Conservation (phyloP, 2,113 vertebrate genomes). For the Hemichromis elongatus region DNA sequence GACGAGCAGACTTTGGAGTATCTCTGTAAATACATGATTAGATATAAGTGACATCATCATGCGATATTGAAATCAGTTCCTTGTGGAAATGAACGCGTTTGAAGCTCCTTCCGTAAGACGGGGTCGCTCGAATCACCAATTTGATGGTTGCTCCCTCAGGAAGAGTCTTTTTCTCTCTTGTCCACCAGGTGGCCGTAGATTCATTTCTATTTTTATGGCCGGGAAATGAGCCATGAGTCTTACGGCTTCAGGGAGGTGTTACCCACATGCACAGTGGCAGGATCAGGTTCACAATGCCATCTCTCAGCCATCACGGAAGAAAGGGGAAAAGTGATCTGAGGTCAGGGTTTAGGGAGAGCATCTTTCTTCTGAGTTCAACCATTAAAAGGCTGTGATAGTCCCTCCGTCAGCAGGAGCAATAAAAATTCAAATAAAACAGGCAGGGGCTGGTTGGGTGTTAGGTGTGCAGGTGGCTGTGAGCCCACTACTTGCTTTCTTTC, state of each 20-base stretch:
- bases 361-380: slow-evolving; percentile 10
- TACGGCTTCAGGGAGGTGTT: slow-evolving; percentile 8
- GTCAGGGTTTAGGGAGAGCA: not conserved
- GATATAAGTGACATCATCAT: slow-evolving; percentile 76
- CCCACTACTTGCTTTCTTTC: slow-evolving; percentile 15
- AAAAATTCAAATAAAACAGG: slow-evolving; percentile 11
- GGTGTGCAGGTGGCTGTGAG: slow-evolving; percentile 10
- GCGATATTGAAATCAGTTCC: slow-evolving; percentile 70
- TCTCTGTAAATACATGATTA: slow-evolving; percentile 69
- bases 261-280: slow-evolving; percentile 22
- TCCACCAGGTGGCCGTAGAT: slow-evolving; percentile 55
- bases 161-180: slow-evolving; percentile 15
- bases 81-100: slow-evolving; percentile 26
- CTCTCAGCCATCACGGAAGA: slow-evolving; percentile 20
- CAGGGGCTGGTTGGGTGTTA: not conserved
- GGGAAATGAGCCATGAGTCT: not conserved
- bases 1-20: slow-evolving; percentile 73
- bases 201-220: not conserved
- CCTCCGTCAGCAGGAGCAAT: not conserved
- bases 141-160: not conserved
- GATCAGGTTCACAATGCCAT: slow-evolving; percentile 14
- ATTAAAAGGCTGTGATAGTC: slow-evolving; percentile 2
- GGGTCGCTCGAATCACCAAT: not conserved
- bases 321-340: slow-evolving; percentile 2
- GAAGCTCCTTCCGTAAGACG: not conserved